These are phyloP conservation scores for Metopia argyrocephala DNA, from an alignment of 2,888 invertebrate species.

Conservation along the genomic window DNA sequence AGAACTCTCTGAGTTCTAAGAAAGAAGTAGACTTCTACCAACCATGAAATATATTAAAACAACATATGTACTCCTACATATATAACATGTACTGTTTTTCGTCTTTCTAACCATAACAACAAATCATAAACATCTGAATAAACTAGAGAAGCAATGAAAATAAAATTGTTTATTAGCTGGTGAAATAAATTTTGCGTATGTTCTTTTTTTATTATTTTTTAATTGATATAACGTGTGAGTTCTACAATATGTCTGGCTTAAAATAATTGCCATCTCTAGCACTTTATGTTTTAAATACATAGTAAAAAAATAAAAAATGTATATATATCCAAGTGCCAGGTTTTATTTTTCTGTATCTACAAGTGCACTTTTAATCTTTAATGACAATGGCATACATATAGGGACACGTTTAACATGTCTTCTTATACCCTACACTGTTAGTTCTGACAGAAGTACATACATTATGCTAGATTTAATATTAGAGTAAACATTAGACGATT, in stretches of 20 bases:
- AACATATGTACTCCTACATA: too few species aligned
- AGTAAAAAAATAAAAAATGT: too few species aligned
- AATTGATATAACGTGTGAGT: neutral
- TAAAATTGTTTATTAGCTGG: neutral
- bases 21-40: too few species aligned
- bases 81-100: neutral
- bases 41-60: too few species aligned
- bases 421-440: too few species aligned
- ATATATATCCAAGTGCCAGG: too few species aligned
- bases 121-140: neutral
- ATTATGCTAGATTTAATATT: too few species aligned
- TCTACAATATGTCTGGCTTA: neutral
- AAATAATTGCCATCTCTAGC: neutral
- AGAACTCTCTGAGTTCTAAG: too few species aligned
- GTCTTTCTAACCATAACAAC: neutral
- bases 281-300: neutral
- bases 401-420: neutral
- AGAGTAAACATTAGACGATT: too few species aligned
- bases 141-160: neutral
- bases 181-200: neutral
- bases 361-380: neutral
- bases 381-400: neutral
- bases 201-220: too few species aligned
- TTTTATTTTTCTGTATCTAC: neutral
- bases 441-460: too few species aligned